These are phyloP conservation scores for Sphyrna mokarran DNA, from an alignment of 2,113 vertebrate genomes.

Conservation along the genomic window DNA sequence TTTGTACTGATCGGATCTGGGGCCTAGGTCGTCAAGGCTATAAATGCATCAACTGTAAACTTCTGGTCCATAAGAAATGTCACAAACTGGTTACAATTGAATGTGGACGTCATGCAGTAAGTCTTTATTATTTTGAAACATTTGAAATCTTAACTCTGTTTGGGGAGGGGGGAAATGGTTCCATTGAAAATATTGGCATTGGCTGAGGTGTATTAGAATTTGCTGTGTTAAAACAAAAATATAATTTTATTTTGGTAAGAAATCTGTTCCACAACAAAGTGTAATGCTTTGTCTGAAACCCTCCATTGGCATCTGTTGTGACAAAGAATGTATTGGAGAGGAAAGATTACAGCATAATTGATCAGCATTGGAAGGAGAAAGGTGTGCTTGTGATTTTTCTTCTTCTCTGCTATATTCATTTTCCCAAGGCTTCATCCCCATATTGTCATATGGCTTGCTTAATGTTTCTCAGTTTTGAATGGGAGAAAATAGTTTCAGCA, in stretches of 20 bases:
- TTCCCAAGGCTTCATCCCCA: background rate
- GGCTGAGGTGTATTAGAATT: background rate
- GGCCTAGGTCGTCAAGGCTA: conserved; percentile 94
- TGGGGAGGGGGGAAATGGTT: background rate
- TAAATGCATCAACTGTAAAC: conserved; percentile 98
- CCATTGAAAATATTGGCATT: background rate
- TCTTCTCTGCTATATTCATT: background rate
- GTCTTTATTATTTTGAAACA: background rate
- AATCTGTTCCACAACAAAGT: background rate
- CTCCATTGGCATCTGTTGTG: no score
- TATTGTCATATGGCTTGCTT: background rate
- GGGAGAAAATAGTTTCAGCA: background rate
- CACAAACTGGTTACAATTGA: conserved; percentile 87
- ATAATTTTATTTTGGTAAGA: background rate
- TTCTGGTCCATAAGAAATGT: conserved; percentile 97
- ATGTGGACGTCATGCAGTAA: conserved; percentile 68
- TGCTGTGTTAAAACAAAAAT: background rate
- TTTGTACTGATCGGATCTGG: conserved; percentile 96
- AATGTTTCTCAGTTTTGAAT: no score
- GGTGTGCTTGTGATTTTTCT: background rate
- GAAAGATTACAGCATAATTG: background rate
- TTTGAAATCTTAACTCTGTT: background rate
- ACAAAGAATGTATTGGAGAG: background rate
- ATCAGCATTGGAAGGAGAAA: no score
- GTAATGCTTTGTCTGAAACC: no score